Evolutionary conservation across 2,888 invertebrate species (phyloP), one percentile per base, ranked within the genome.

Genomic region (Apodemia duryi): DNA sequence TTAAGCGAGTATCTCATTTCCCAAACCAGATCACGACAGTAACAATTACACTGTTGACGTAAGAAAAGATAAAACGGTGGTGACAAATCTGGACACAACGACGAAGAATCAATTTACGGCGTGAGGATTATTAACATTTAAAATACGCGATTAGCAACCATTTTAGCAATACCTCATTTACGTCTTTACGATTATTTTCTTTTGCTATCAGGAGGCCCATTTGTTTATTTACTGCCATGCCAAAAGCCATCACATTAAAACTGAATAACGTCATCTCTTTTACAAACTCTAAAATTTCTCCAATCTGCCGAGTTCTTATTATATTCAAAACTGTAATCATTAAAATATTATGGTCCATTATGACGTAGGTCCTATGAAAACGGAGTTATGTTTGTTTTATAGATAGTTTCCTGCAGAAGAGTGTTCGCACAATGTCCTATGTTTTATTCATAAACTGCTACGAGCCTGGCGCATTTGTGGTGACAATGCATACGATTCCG

Each of bases 321-420:
- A 70, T 68, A 71, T 67, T 61, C 66, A 66, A 68, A 29, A 66
- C 66, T 69, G 63, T 60, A 67, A 32, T 67, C 67, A 70, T 71
- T 69, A 72, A 69, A 70, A 68, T 71, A 69, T 73, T 69, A 71
- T 67, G 65, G 69, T 67, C 69, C 66, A 68, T 67, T 66, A 65
- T 68, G 67, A 67, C 66, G 67, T 54, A 62, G 46, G n/a, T 28
- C 35, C 61, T 54, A 54, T 54, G 32, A 46, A 35, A 49, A 64
- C 35, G 32, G 43, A 64, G 61, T 61, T 64, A 49, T 46, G 46
- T 32, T 60, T n/a, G 38, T 35, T 32, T 32, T 35, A 29, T 54
- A 28, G 52, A 29, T 54, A 28, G 52, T 54, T 54, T 54, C 28
- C 52, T 9, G 28, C 29, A 54, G 28, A 28, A 54, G 28, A 54